A percentile compares a stretch with the other conserved stretches of the same genome.
These are phyloP conservation scores for Stylophora pistillata DNA, from an alignment of 64 coral and sea anemone species.

Conservation along the genomic window DNA sequence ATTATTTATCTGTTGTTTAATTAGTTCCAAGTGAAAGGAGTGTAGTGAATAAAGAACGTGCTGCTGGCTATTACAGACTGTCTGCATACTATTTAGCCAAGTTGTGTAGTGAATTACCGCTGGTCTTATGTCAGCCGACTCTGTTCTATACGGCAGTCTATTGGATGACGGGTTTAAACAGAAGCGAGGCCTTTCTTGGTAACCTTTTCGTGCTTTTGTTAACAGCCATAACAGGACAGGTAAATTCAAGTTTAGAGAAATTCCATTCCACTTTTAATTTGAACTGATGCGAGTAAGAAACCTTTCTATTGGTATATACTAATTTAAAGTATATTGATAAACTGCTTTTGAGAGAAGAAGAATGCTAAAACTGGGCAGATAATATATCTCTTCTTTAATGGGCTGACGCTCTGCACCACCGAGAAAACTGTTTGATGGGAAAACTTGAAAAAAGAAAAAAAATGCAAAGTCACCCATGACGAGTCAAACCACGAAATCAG, in stretches of 20 bases:
- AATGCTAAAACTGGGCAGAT: no score
- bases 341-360: no score
- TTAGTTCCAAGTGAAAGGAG: constrained; percentile 83
- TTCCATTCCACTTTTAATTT: no score
- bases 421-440: no score
- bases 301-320: no score
- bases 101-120: constrained; percentile 81
- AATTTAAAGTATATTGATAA: no score
- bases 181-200: constrained; percentile 74
- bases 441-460: no score
- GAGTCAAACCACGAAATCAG: no score
- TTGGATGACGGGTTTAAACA: constrained; percentile 84
- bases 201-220: constrained; percentile 44
- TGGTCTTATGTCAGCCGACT: constrained; percentile 75
- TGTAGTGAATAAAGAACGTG: constrained; percentile 87
- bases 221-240: constrained; percentile 75
- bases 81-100: constrained; percentile 95
- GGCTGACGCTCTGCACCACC: no score
- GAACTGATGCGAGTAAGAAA: no score
- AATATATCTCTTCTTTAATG: no score
- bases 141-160: constrained; percentile 65
- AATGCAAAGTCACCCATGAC: no score
- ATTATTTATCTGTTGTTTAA: neutral
- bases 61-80: constrained; percentile 88
- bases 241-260: constrained; percentile 17